Evolutionary conservation across 2,888 invertebrate genomes (phyloP).

Genomic region (Stegophylla sp.): DNA sequence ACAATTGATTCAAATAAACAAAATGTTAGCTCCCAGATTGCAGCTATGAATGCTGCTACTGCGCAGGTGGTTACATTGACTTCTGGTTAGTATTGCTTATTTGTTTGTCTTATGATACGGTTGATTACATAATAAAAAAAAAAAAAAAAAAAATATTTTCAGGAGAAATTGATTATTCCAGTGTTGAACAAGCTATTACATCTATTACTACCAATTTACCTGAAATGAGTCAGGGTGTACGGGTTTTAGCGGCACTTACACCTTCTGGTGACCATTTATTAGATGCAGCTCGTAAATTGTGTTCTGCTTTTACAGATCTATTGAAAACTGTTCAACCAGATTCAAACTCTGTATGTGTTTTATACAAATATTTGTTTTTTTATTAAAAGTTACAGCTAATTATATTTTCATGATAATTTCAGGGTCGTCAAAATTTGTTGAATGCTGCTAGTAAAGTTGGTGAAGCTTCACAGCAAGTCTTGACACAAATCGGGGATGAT

Average conservation of each 20-base stretch:
- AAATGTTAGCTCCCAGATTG: constrained; percentile 94
- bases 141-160: constrained; percentile 35
- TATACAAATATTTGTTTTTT: not conserved
- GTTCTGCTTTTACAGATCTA: constrained; percentile 92
- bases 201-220: constrained; percentile 96
- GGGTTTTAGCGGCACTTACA: constrained; percentile 93
- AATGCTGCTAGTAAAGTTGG: constrained; percentile 96
- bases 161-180: constrained; percentile 88
- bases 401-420: not conserved
- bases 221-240: constrained; percentile 93
- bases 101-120: not conserved
- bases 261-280: constrained; percentile 86
- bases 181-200: constrained; percentile 95
- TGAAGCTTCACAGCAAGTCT: constrained; percentile 92
- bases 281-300: constrained; percentile 90
- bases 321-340: constrained; percentile 95
- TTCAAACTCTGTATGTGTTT: constrained; percentile 76
- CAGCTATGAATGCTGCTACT: constrained; percentile 99
- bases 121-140: not conserved
- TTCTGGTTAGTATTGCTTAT: constrained; percentile 68
- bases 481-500: constrained; percentile 91
- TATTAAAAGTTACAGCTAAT: not conserved
- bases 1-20: constrained; percentile 94
- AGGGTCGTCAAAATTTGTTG: constrained; percentile 80
- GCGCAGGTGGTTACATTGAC: constrained; percentile 94